Base-by-base conservation (phyloP, 2,797 vertebrate genomes). In the Labeo calbasu region DNA sequence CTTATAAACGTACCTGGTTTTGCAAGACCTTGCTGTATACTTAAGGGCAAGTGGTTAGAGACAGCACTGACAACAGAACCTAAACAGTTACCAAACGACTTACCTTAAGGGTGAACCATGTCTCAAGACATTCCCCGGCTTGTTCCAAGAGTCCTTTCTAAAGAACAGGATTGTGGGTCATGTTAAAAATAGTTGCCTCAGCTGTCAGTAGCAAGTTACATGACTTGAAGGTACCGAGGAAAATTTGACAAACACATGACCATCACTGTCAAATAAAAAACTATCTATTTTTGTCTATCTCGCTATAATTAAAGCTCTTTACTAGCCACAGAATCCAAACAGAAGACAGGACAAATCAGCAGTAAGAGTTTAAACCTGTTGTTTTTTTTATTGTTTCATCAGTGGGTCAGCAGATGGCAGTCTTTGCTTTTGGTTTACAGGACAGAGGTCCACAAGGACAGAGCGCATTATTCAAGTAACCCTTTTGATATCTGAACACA, bases 131-230 rank as follows among this genome's bases (percentile, higher is more conserved):
- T 40, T 81, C n/a, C 63, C 50, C 23, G 11, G 48, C 61, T 72
- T 69, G 79, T 72, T 82, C 50, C 77, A 71, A 70, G 59, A 78
- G 36, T 57, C 75, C n/a, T 71, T 72, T 51, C 71, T 77, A 51
- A 84, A 66, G 77, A 78, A 81, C 77, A 25, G 66, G 51, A 81
- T 57, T 83, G 85, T 55, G 66, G 55, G 81, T 77, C 85, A 79
- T 71, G 86, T 57, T 89, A 89, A 83, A 89, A 86, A 89, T 89
- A 89, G 88, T 72, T 51, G 23, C 53, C 65, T 77, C 76, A 51
- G 48, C 82, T 73, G 77, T 77, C 48, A 73, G 43, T 48, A 83
- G 78, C 77, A 65, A 66, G 81, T 81, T 86, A 85, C 85, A 84
- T 79, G 68, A 85, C 77, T 9, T 66, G 66, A 82, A 14, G 78